Conservation (phyloP, 2,888 invertebrate species). For the Chrysodeixis includens region DNA sequence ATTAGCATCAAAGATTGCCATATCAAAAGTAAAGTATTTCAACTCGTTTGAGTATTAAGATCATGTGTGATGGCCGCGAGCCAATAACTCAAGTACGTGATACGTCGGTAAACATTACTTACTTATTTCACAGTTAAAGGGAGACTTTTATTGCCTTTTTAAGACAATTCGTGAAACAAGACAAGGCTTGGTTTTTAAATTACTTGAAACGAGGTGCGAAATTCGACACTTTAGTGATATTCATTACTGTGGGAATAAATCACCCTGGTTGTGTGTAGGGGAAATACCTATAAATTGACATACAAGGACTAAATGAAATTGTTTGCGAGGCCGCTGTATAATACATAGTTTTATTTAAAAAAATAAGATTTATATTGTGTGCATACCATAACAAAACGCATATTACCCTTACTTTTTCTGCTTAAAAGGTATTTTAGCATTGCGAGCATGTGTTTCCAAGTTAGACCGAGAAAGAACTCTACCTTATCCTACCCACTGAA, state of each 20-base stretch:
- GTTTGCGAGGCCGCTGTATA: no score
- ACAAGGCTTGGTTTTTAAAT: not conserved
- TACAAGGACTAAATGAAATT: no score
- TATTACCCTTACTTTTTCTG: no score
- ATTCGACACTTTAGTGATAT: not conserved
- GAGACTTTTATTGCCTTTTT: slow-evolving; percentile 28
- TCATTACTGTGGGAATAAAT: not conserved
- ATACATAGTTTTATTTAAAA: no score
- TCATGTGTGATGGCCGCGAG: slow-evolving; percentile 18
- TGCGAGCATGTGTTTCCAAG: no score
- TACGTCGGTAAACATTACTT: slow-evolving; percentile 19
- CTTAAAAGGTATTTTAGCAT: no score
- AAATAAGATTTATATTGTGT: no score
- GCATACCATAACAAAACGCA: no score
- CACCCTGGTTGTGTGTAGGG: no score
- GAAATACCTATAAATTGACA: no score
- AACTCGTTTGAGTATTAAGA: slow-evolving; percentile 7
- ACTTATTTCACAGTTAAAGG: not conserved
- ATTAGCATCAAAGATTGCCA: slow-evolving; percentile 5
- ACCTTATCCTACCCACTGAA: no score
- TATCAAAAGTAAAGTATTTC: slow-evolving; percentile 2
- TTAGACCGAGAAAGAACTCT: no score
- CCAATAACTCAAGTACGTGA: slow-evolving; percentile 29
- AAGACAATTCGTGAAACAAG: not conserved
- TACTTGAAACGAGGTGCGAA: not conserved